Conservation (phyloP, 2,113 vertebrate species). For the Psammodynastes pulverulentus region DNA sequence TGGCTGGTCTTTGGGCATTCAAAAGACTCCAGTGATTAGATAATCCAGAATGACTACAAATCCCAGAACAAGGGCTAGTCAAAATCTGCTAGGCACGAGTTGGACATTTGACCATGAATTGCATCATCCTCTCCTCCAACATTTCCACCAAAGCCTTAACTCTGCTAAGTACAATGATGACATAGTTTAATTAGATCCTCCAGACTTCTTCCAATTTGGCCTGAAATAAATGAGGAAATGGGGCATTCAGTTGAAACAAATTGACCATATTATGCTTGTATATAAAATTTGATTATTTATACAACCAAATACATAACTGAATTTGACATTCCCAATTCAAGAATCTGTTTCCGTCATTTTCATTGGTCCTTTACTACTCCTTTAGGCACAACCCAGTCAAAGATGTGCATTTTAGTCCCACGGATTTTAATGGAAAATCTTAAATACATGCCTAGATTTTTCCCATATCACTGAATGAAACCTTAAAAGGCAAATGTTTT, state of each 20-base stretch:
- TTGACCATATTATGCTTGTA: constrained; percentile 5
- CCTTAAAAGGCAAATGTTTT: background rate
- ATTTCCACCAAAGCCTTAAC: background rate
- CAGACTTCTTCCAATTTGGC: background rate
- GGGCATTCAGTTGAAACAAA: constrained; percentile 16
- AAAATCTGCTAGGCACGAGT: background rate
- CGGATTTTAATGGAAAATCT: background rate
- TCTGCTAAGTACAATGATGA: accelerated
- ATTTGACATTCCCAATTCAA: constrained; percentile 18
- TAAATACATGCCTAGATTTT: background rate
- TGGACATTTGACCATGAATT: background rate
- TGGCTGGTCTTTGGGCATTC: background rate
- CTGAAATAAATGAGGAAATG: background rate
- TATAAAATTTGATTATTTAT: constrained; percentile 17
- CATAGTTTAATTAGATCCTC: background rate
- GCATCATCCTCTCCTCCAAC: background rate
- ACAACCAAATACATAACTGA: constrained; percentile 6
- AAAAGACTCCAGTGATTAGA: accelerated
- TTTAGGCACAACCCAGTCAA: background rate
- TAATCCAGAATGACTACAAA: background rate
- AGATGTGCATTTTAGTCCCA: background rate
- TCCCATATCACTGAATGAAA: background rate
- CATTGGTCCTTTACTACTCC: background rate
- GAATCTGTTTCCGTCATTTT: background rate
- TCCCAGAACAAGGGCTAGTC: background rate